These are phyloP conservation scores for Agriotes lineatus DNA, from an alignment of 2,888 invertebrate genomes.

Conservation along the genomic window DNA sequence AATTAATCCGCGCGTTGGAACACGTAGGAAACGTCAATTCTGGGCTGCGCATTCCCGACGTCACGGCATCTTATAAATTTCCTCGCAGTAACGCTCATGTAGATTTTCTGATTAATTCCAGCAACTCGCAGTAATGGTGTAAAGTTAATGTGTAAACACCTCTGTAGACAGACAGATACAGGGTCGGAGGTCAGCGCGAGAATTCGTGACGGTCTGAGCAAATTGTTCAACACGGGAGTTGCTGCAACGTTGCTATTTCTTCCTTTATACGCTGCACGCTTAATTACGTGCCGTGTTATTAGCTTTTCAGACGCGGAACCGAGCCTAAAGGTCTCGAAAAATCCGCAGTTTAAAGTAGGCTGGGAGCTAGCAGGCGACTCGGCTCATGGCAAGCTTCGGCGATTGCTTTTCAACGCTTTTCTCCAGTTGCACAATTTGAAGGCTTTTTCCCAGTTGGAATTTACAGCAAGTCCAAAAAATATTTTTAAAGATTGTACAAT, in stretches of 20 bases:
- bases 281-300: conserved; percentile 8
- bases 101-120: conserved; percentile 57
- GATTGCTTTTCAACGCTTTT: not conserved
- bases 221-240: conserved; percentile 60
- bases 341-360: not conserved
- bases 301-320: not conserved
- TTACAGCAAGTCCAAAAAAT: too few relatives aligned
- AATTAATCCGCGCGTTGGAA: too few relatives aligned
- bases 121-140: conserved; percentile 52
- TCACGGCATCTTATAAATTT: not conserved
- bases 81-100: conserved; percentile 22
- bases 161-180: conserved; percentile 56
- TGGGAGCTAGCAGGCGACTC: not conserved
- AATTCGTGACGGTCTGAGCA: conserved; percentile 58
- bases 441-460: not conserved
- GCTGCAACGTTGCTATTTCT: conserved; percentile 15
- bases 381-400: not conserved
- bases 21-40: too few relatives aligned
- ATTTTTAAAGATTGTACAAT: too few relatives aligned
- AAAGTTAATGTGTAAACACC: conserved; percentile 62
- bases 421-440: not conserved
- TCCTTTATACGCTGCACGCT: conserved; percentile 11
- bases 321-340: not conserved
- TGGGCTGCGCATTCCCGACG: not conserved
- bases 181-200: conserved; percentile 60